A percentile compares a stretch with the other conserved stretches of the same genome.
Conservation (phyloP, 2,797 vertebrate species). For the Siniperca undulata region DNA sequence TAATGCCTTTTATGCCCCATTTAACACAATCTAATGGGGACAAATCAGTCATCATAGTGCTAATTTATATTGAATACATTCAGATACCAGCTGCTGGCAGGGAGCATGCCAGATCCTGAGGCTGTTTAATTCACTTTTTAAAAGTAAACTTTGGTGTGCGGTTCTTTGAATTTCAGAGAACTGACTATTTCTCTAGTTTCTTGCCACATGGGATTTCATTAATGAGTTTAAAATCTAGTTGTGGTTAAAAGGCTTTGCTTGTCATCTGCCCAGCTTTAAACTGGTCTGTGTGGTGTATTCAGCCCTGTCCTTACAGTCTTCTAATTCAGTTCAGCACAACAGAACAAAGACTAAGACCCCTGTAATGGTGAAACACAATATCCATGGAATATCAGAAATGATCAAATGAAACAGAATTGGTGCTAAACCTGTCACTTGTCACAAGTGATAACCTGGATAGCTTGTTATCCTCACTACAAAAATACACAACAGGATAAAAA, state of each 20-base stretch:
- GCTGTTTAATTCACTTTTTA: conserved; percentile 15
- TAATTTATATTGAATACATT: conserved; percentile 23
- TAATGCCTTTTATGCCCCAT: background rate
- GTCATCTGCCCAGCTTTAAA: conserved; percentile 19
- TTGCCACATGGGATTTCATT: conserved; percentile 33
- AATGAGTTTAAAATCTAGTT: conserved; percentile 23
- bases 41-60: background rate
- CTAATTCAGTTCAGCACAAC: conserved; percentile 18
- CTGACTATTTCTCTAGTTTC: conserved; percentile 13
- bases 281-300: background rate
- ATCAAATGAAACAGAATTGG: conserved; percentile 30
- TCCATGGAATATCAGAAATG: conserved; percentile 31
- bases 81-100: background rate
- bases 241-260: conserved; percentile 33
- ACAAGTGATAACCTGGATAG: background rate
- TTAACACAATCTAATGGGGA: conserved; percentile 9
- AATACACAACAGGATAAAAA: background rate
- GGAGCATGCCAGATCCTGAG: conserved; percentile 1
- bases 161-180: conserved; percentile 37
- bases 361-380: background rate
- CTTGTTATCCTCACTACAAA: too few relatives aligned
- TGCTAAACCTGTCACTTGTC: background rate
- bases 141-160: conserved; percentile 13
- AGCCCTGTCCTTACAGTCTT: conserved; percentile 19
- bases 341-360: conserved; percentile 12